A percentile compares a stretch with the other conserved stretches of the same genome.
These are phyloP conservation scores for Oscheius onirici DNA, from an alignment of 2,888 invertebrate genomes.

Conservation along the genomic window DNA sequence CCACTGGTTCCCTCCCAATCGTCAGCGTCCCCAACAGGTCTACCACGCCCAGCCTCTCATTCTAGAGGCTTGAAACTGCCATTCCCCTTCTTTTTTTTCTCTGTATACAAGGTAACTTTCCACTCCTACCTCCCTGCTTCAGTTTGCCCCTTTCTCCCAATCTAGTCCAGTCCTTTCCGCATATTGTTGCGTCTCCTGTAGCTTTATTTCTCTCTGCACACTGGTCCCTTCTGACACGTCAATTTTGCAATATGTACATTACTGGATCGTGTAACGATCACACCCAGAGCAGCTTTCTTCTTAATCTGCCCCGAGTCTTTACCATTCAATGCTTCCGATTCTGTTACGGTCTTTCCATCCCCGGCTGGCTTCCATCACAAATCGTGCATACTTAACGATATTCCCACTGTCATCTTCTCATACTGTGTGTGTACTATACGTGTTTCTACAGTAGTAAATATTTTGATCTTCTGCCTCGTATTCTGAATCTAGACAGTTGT, in stretches of 20 bases:
- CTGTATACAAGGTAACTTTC: not conserved
- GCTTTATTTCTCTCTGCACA: not conserved
- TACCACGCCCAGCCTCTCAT: constrained; percentile 16
- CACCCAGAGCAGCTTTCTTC: not conserved
- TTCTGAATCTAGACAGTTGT: no score
- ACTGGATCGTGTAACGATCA: not conserved
- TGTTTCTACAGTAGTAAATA: not conserved
- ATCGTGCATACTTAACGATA: constrained; percentile 6
- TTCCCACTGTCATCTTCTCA: not conserved
- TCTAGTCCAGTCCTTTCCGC: not conserved
- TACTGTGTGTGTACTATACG: constrained; percentile 18
- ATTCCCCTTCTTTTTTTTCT: not conserved
- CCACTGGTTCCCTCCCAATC: constrained; percentile 53
- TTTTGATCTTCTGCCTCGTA: no score
- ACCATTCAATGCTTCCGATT: not conserved
- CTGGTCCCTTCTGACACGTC: not conserved
- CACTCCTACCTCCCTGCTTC: not conserved
- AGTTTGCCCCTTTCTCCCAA: not conserved
- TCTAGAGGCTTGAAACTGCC: constrained; percentile 5
- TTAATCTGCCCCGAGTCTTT: not conserved
- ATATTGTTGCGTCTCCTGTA: not conserved
- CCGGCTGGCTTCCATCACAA: not conserved
- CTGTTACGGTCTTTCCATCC: constrained; percentile 18
- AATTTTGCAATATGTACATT: constrained; percentile 15
- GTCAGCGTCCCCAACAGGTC: constrained; percentile 5